phyloP scores from a whole-genome alignment of 1,140 invertebrate genomes.

The Nephila pilipes region DNA sequence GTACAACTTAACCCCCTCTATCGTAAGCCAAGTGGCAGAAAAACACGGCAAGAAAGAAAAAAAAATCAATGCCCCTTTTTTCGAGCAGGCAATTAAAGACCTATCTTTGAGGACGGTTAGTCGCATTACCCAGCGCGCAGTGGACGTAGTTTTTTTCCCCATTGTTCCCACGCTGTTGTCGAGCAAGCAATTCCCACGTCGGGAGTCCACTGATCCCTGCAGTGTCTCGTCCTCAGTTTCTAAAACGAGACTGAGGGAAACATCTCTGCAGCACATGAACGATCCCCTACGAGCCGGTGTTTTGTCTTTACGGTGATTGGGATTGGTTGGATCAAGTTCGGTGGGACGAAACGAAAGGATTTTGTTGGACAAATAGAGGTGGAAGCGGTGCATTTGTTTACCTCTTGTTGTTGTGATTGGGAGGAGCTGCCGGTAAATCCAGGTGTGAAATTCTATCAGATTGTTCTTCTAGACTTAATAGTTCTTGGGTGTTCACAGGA shows the following conservation, averaged over 20 bases:
- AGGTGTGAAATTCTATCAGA: conserved; percentile 51
- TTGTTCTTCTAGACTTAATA: conserved; percentile 35
- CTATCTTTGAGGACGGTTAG: not conserved
- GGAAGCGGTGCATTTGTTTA: conserved; percentile 52
- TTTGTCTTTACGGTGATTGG: too few relatives aligned
- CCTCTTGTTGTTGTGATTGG: conserved; percentile 51
- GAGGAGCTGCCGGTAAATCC: conserved; percentile 27
- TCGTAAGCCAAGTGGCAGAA: too few relatives aligned
- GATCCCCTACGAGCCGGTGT: conserved; percentile 1
- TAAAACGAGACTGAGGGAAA: not conserved
- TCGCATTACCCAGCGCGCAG: not conserved
- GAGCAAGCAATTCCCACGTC: not conserved
- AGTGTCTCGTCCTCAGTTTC: not conserved
- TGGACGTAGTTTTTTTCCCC: not conserved
- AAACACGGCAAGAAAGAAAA: too few relatives aligned
- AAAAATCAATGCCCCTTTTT: not conserved
- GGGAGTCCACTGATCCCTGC: not conserved
- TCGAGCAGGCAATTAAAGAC: not conserved
- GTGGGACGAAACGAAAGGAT: conserved; percentile 56
- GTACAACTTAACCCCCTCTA: too few relatives aligned
- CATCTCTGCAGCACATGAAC: conserved; percentile 40
- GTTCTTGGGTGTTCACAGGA: not conserved
- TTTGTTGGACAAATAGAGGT: conserved; percentile 58
- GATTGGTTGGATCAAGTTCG: conserved; percentile 14
- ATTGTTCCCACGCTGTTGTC: not conserved